Evolutionary conservation across 2,888 invertebrate species (phyloP), one percentile per base, ranked within the genome.

Genomic region (Lypha dubia): DNA sequence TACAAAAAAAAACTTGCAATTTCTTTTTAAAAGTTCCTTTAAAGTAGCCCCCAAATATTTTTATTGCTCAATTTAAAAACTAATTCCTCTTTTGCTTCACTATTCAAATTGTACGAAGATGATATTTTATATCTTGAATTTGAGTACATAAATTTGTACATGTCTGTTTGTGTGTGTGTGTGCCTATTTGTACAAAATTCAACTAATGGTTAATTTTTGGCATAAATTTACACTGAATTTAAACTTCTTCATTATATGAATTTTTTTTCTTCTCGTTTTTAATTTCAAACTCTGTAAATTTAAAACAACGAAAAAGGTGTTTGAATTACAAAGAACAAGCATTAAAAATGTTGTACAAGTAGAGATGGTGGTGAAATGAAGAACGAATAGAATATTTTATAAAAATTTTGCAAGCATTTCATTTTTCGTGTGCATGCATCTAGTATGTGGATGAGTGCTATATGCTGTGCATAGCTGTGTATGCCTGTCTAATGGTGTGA

Each of bases 181-280:
- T 24, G 38, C 22, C 3, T n/a, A 24, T 41, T 7, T 38, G 15
- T n/a, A 22, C 68, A 32, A 17, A n/a, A 22, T 32, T 74, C 62
- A 32, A 58, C 46, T 60, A 44, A 58, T 76, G 75, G 68, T 75
- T 84, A 83, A 70, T 46, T 74, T 80, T 85, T 85, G 63, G 87
- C 87, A 87, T 87, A 86, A 87, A 87, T 87, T 87, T 86, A 86
- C 86, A 86, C 84, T 83, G 83, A 83, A 87, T 87, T 86, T 58
- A 84, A 87, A 87, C 86, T 87, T 87, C 86, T 87, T 87, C 80
- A 86, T 87, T 87, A 86, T 83, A n/a, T n/a, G n/a, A n/a, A n/a
- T n/a, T n/a, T n/a, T 76, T 67, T 38, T 41, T 56, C 13, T 38
- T 49, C 11, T 1, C 11, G 20, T 38, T 41, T 44, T 58, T 46